Base-by-base conservation (phyloP, 1,140 invertebrate genomes). In the Papilio aristodemus region DNA sequence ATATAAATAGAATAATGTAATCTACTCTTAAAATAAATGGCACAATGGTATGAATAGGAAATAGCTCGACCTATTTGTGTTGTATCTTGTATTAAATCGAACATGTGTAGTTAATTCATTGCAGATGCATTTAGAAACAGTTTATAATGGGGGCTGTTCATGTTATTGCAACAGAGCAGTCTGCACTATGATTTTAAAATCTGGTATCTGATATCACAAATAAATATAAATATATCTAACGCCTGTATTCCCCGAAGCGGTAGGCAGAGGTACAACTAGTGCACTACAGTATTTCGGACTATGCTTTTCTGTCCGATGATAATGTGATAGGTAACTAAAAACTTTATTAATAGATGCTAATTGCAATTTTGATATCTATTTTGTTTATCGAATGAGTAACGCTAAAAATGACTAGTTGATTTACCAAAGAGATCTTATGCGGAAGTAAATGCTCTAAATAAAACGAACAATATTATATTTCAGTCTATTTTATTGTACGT, bases 31-130 rank as follows among this genome's bases (percentile, higher is more conserved):
- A 38, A 60, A 14, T 60, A 32, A 19, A 62, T 62, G 5, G 17
- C 19, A 37, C 37, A 62, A 38, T 41, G 13, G 14, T 43, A 22
- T 13, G 38, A 27, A 50, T 32, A 66, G 63, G 39, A 66, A 66
- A 46, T 43, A 66, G 25, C 63, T 46, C 43, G 63, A 66, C 39
- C 63, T 46, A 66, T 66, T 66, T 66, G 13, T 41, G 63, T 50
- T 66, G 62, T 46, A 66, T 66, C 63, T 50, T 27, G 63, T 25
- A 46, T 66, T 66, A 66, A 66, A 66, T 66, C 25, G 63, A 46
- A 66, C 63, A 66, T 66, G 57, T 36, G 41, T 14, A 46, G 63
- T 50, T n/a, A 17, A 63, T 63, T 32, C 36, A 66, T 66, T 66
- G 41, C 62, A n/a, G 17, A 41, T 50, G 63, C 43, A 66, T 66